A percentile compares a stretch with the other conserved stretches of the same genome.
Conservation (phyloP, 2,888 invertebrate genomes). For the Drosophila rellima region DNA sequence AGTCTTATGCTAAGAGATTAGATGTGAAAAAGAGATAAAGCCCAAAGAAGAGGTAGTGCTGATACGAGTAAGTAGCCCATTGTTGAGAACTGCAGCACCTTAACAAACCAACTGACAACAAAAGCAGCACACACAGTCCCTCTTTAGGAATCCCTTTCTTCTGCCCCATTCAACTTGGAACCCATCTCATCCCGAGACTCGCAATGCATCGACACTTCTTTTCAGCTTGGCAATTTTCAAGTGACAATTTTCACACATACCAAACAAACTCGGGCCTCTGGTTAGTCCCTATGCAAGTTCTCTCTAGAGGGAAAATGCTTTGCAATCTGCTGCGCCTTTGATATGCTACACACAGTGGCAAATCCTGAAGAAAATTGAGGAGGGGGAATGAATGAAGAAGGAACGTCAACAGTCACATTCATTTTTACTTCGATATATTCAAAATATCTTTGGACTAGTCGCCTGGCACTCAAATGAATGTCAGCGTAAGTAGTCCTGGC, state of each 20-base stretch:
- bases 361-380: not conserved
- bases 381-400: not conserved
- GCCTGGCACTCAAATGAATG: slow-evolving; percentile 68
- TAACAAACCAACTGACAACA: slow-evolving; percentile 21
- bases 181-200: not conserved
- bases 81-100: slow-evolving; percentile 25
- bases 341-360: slow-evolving; percentile 40
- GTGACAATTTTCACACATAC: slow-evolving; percentile 72
- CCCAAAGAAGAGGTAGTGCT: not conserved
- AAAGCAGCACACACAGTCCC: slow-evolving; percentile 23
- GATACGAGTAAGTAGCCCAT: slow-evolving; percentile 29
- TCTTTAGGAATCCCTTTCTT: not conserved
- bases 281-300: slow-evolving; percentile 29
- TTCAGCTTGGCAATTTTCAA: slow-evolving; percentile 68
- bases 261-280: slow-evolving; percentile 53
- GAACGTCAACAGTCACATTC: slow-evolving; percentile 41
- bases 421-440: slow-evolving; percentile 59
- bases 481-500: slow-evolving; percentile 53
- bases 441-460: slow-evolving; percentile 69
- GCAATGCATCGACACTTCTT: slow-evolving; percentile 46
- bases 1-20: slow-evolving; percentile 21
- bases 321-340: slow-evolving; percentile 58
- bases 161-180: not conserved
- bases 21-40: not conserved
- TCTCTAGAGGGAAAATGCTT: slow-evolving; percentile 35